Conservation (phyloP, 2,888 invertebrate genomes). For the Microplitis deprimator region DNA sequence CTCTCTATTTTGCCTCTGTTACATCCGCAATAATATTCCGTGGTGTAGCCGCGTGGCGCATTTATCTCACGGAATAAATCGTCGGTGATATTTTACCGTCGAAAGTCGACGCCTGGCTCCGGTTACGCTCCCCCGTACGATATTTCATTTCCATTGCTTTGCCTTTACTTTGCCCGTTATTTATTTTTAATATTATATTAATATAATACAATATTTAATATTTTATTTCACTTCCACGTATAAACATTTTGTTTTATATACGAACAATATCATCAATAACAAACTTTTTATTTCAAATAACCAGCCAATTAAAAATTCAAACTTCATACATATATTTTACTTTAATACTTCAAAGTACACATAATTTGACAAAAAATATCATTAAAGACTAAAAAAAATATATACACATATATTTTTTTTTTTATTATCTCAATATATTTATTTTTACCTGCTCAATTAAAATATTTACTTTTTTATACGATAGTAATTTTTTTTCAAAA, state of each 20-base stretch:
- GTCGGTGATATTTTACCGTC: constrained; percentile 58
- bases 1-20: constrained; percentile 22
- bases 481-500: constrained; percentile 9
- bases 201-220: constrained; percentile 21
- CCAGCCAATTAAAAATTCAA: not conserved
- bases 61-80: constrained; percentile 57
- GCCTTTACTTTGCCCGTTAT: constrained; percentile 20
- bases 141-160: constrained; percentile 52
- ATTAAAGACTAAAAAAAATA: too few species aligned
- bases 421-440: not conserved
- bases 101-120: constrained; percentile 56
- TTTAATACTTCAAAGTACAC: too few species aligned
- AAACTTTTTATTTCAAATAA: not conserved
- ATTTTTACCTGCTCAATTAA: not conserved
- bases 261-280: constrained; percentile 27
- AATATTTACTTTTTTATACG: not conserved
- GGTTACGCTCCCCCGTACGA: constrained; percentile 53
- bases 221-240: constrained; percentile 9
- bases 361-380: too few species aligned
- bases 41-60: constrained; percentile 45
- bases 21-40: constrained; percentile 38
- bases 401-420: too few species aligned
- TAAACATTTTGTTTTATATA: constrained; percentile 8
- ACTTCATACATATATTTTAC: not conserved
- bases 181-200: constrained; percentile 29